Conservation (phyloP, 2,113 vertebrate genomes). For the Cnemophilus loriae region DNA sequence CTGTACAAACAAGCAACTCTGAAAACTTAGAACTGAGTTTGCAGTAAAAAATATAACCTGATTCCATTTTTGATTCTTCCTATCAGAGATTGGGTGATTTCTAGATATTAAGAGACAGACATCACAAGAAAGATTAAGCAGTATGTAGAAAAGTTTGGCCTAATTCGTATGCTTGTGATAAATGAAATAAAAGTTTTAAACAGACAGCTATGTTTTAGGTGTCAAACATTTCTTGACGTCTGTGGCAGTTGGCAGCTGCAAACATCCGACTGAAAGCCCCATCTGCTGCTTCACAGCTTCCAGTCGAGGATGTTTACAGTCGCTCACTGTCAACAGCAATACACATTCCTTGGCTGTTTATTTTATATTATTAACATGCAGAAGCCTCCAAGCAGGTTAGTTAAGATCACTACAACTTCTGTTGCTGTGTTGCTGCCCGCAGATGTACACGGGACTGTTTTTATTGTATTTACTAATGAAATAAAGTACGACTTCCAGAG, state of each 20-base stretch:
- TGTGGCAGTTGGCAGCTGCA: conserved; percentile 95
- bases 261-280: conserved; percentile 99
- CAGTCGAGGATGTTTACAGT: conserved; percentile 99
- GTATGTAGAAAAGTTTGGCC: neutral
- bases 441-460: neutral
- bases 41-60: neutral
- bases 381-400: conserved; percentile 31
- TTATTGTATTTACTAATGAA: neutral
- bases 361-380: conserved; percentile 36
- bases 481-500: neutral
- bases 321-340: conserved; percentile 80
- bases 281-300: conserved; percentile 88
- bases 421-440: neutral
- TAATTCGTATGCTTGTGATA: neutral
- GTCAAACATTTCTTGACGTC: conserved; percentile 73
- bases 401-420: neutral
- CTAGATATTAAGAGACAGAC: neutral
- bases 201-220: conserved; percentile 16
- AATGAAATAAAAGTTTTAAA: conserved; percentile 25
- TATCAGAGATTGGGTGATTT: neutral
- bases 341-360: conserved; percentile 54
- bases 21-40: neutral
- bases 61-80: neutral
- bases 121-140: neutral
- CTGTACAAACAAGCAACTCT: neutral